Percentiles rank a stretch among this genome's conserved stretches.
Conservation (phyloP, 2,113 vertebrate species). For the Nematolebias whitei region DNA sequence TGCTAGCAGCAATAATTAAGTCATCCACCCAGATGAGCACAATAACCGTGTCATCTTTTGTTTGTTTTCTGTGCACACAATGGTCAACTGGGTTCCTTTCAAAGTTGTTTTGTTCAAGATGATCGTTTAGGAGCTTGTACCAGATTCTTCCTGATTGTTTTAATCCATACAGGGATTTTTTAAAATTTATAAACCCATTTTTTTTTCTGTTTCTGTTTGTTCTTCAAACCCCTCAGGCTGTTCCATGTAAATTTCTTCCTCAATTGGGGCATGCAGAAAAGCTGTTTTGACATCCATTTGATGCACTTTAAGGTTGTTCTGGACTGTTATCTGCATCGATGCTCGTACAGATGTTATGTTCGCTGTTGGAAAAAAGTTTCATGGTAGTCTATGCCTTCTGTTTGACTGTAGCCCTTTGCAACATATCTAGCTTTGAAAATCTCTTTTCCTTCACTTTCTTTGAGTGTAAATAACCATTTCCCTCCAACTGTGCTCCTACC, state of each 20-base stretch:
- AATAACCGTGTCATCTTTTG: neutral
- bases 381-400: neutral
- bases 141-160: constrained; percentile 1
- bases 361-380: neutral
- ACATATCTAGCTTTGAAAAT: too few species aligned
- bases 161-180: neutral
- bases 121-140: constrained; percentile 1
- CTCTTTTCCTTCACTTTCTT: too few species aligned
- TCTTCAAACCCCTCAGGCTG: neutral
- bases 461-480: too few species aligned
- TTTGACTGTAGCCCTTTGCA: too few species aligned
- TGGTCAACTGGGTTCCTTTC: neutral
- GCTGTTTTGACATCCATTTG: too few species aligned
- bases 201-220: neutral
- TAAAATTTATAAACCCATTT: neutral
- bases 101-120: neutral
- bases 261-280: too few species aligned
- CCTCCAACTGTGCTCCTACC: too few species aligned
- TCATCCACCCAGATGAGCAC: neutral
- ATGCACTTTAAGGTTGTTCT: too few species aligned
- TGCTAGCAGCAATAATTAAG: neutral
- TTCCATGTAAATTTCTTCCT: neutral
- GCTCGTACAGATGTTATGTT: neutral
- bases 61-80: constrained; percentile 1
- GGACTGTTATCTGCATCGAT: neutral